Conservation (phyloP, 2,797 vertebrate species). For the Luscinia megarhynchos region DNA sequence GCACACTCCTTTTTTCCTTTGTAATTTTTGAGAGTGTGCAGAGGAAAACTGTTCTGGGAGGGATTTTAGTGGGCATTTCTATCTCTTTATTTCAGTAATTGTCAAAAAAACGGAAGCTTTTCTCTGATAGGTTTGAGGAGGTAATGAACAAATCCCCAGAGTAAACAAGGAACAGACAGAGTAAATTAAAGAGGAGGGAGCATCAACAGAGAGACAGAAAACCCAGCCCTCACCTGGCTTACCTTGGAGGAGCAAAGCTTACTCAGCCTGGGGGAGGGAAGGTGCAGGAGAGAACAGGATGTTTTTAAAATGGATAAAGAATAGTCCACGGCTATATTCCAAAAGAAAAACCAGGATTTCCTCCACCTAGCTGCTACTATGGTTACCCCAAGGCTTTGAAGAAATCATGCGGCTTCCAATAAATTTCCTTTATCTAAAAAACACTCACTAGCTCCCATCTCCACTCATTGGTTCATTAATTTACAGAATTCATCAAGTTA, state of each 20-base stretch:
- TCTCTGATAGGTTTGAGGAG: neutral
- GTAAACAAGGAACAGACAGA: neutral
- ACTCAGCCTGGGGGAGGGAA: neutral
- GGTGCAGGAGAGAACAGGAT: neutral
- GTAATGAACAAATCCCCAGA: neutral
- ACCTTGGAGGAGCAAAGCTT: neutral
- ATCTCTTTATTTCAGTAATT: neutral
- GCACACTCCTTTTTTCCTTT: neutral
- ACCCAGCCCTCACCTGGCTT: neutral
- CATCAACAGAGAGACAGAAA: neutral
- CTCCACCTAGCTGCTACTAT: slow-evolving; percentile 18
- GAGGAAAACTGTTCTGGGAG: neutral
- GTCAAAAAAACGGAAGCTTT: neutral
- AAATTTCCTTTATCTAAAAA: neutral
- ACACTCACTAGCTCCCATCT: neutral
- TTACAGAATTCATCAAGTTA: neutral
- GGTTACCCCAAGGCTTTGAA: neutral
- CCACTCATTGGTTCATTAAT: neutral
- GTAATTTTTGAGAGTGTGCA: neutral
- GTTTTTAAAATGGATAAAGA: slow-evolving; percentile 6
- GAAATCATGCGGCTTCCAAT: neutral
- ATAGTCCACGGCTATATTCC: neutral
- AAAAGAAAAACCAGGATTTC: slow-evolving; percentile 10
- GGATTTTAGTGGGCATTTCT: neutral
- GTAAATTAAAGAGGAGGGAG: neutral